Percentiles rank a stretch among this genome's conserved stretches.
Conservation (phyloP, 2,113 vertebrate species). For the Petrocephalus zakoni region DNA sequence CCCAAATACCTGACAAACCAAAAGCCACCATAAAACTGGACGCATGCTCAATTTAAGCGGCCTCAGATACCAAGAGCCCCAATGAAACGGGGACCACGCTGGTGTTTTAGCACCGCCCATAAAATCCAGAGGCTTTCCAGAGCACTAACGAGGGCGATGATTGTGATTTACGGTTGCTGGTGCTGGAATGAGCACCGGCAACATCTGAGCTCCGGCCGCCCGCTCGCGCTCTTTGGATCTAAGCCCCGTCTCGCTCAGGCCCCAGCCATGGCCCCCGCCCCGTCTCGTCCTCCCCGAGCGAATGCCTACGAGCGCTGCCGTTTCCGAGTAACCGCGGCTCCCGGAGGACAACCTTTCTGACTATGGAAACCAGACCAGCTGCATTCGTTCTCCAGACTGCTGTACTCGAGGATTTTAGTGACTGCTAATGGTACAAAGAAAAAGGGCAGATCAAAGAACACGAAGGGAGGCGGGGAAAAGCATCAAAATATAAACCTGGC, state of each 20-base stretch:
- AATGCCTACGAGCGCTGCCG: not conserved
- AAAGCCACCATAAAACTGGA: constrained; percentile 5
- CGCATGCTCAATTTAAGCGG: not conserved
- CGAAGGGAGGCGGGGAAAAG: too few relatives aligned
- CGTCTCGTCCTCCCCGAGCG: not conserved
- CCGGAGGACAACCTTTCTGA: not conserved
- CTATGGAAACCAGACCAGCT: not conserved
- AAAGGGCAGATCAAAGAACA: not conserved
- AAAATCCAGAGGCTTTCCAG: not conserved
- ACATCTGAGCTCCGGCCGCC: not conserved
- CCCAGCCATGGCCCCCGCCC: not conserved
- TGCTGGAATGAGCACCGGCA: not conserved
- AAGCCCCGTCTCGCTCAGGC: not conserved
- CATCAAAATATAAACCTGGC: not conserved
- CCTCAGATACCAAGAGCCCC: not conserved
- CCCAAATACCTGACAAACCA: not conserved
- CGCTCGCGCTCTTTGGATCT: not conserved
- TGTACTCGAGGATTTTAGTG: not conserved
- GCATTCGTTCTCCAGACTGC: not conserved
- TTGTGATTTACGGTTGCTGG: constrained; percentile 11
- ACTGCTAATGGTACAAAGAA: not conserved
- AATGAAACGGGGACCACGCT: not conserved
- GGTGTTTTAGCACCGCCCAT: not conserved
- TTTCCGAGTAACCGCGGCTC: not conserved
- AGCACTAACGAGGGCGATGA: constrained; percentile 17